Evolutionary conservation across 2,797 vertebrate species (phyloP).

Genomic region (Pampus argenteus): DNA sequence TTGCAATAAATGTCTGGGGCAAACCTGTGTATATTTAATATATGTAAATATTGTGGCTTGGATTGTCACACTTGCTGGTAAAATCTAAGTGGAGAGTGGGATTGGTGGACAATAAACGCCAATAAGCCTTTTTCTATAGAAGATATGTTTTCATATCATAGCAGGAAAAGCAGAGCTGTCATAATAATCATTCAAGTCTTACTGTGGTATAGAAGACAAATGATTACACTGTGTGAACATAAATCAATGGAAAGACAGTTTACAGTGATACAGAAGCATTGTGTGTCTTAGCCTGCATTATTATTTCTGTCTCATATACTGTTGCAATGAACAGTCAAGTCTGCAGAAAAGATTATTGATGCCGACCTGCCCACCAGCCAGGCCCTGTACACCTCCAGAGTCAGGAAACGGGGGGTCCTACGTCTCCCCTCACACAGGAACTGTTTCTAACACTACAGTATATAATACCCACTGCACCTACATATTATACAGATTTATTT

Average conservation of each 20-base stretch:
- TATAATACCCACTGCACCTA: no score
- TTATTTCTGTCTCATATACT: no score
- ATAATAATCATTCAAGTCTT: not conserved
- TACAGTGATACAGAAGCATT: not conserved
- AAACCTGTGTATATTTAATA: slow-evolving; percentile 34
- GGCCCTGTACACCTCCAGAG: no score
- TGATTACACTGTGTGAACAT: not conserved
- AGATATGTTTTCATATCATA: not conserved
- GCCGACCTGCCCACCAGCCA: no score
- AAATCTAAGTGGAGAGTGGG: not conserved
- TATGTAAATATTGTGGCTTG: not conserved
- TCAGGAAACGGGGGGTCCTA: no score
- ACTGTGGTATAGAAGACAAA: not conserved
- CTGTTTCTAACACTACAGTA: no score
- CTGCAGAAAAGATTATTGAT: no score
- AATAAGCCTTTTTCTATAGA: not conserved
- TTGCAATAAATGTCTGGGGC: slow-evolving; percentile 72
- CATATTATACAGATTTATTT: no score
- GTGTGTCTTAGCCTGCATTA: not conserved
- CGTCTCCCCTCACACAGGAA: no score
- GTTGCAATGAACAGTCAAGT: no score
- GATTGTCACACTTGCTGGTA: not conserved
- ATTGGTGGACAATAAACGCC: not conserved
- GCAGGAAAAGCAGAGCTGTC: no score
- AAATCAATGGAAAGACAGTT: not conserved